phyloP scores from a whole-genome alignment of 2,113 vertebrate species.

The Todiramphus chloris region DNA sequence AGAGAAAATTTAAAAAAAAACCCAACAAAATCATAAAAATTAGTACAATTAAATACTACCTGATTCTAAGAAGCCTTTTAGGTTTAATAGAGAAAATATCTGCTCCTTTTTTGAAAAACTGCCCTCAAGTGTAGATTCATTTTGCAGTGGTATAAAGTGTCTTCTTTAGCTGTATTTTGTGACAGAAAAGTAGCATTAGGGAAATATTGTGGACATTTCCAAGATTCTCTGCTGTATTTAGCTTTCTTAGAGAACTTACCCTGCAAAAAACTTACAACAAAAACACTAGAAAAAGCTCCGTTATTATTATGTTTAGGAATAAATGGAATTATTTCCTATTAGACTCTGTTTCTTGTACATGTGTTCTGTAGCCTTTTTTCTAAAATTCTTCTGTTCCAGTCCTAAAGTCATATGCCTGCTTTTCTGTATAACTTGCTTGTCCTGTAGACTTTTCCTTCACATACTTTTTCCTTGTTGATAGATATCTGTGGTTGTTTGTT shows the following conservation, averaged over 20 bases:
- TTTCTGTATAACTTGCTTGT: not conserved
- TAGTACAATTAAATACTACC: not conserved
- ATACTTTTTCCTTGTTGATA: not conserved
- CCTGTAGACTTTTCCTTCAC: not conserved
- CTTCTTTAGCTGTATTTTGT: not conserved
- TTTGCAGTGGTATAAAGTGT: not conserved
- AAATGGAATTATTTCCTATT: not conserved
- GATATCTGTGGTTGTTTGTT: not conserved
- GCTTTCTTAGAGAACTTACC: not conserved
- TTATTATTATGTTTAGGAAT: not conserved
- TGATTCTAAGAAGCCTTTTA: not conserved
- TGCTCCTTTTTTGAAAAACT: not conserved
- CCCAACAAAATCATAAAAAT: not conserved
- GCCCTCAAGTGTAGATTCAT: not conserved
- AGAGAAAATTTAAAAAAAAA: rapidly evolving
- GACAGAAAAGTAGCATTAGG: not conserved
- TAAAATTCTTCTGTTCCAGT: not conserved
- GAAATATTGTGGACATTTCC: not conserved
- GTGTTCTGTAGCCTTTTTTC: not conserved
- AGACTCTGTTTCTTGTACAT: not conserved
- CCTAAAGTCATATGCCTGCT: not conserved
- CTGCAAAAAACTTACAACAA: not conserved
- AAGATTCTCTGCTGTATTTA: not conserved
- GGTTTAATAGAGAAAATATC: not conserved
- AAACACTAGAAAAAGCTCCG: rapidly evolving